phyloP scores from a whole-genome alignment of 2,113 vertebrate species.

The Mesoclemmys tuberculata region DNA sequence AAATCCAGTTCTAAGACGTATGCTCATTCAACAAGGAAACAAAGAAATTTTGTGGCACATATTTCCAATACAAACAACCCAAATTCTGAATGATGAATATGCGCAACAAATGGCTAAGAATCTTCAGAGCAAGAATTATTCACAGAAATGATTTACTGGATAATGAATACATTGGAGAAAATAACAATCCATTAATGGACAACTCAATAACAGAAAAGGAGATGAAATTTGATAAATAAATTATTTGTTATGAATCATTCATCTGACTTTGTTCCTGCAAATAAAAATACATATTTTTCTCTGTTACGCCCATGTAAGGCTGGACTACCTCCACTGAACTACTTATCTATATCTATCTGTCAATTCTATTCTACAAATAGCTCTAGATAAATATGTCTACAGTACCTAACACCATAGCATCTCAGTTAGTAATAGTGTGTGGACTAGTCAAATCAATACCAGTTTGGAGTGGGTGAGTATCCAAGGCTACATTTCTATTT shows the following conservation, averaged over 20 bases:
- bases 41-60: not conserved
- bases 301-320: not conserved
- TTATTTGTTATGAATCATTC: not conserved
- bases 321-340: not conserved
- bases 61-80: slow-evolving; percentile 2
- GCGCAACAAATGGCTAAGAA: slow-evolving; percentile 19
- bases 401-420: not conserved
- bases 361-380: not conserved
- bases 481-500: not conserved
- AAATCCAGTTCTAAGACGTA: slow-evolving; percentile 7
- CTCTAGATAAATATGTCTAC: not conserved
- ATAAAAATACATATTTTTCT: not conserved
- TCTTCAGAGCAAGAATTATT: not conserved
- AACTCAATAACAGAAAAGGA: not conserved
- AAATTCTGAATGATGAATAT: slow-evolving; percentile 34
- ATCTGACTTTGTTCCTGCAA: not conserved
- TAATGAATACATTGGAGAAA: slow-evolving; percentile 18
- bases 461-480: not conserved
- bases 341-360: not conserved
- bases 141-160: slow-evolving; percentile 4
- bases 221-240: slow-evolving; percentile 8
- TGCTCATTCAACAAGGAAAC: not conserved
- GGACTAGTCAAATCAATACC: not conserved
- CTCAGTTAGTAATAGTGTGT: not conserved
- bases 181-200: fast-evolving